Base-by-base conservation (phyloP, 2,888 invertebrate species). In the Noctua janthina region DNA sequence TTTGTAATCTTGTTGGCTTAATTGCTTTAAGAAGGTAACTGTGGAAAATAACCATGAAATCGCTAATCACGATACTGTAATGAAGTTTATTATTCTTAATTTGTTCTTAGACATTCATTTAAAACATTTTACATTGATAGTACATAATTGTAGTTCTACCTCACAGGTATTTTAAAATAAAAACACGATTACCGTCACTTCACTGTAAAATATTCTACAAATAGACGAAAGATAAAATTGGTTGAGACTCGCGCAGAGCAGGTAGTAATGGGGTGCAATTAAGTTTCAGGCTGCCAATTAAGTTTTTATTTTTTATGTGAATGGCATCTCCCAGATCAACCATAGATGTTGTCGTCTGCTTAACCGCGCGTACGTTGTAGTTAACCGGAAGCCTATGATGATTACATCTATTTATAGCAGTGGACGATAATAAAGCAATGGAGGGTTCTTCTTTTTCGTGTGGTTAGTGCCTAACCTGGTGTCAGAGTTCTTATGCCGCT, bases 1-100 rank as follows among this genome's bases (percentile, higher is more conserved):
- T 46, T 46, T 15, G 7, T 3, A 54, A 15, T 51, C 49, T 73
- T 67, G 11, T 46, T 29, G 39, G 7, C 64, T 39, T 49, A 56
- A 5, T 46, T 29, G 29, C 15, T 70, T 29, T 49, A 49, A 5
- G 1, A 62, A 56, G 20, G 46, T 72, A 23, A 39, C 35, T 20
- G 39, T 73, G 66, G 66, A 81, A 79, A 84, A 79, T 76, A 43
- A 70, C 62, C 77, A 70, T 80, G 29, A 83, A 80, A 86, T 80
- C 59, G 11, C 20, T 73, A 73, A 71, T 76, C 68, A 79, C 46
- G 76, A 85, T 82, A 74, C 35, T 59, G 56, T 17, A 54, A 56
- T 43, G 15, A 68, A 72, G 23, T 73, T 43, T 10, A 78, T 51
- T 56, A 79, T 72, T 72, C 46, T 62, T 54, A 54, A 51, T 76